Percentiles rank a stretch among this genome's conserved stretches.
phyloP scores from a whole-genome alignment of 2,797 vertebrate species.

The Xyrichtys novacula region DNA sequence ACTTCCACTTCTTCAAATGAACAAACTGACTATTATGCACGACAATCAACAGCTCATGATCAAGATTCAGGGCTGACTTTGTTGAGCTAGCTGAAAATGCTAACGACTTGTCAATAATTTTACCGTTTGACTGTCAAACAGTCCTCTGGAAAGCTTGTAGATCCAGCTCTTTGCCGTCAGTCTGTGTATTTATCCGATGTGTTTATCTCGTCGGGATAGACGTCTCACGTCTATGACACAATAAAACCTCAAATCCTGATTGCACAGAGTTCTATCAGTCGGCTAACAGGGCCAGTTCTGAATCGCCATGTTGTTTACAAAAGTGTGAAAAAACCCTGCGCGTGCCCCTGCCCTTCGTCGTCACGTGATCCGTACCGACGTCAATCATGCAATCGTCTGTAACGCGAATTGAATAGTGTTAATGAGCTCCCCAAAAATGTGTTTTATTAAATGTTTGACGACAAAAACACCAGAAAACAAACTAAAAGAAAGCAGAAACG shows the following conservation, averaged over 20 bases:
- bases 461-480: too few relatives aligned
- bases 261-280: constrained; percentile 42
- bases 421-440: too few relatives aligned
- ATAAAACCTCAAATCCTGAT: neutral
- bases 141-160: constrained; percentile 67
- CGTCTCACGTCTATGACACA: neutral
- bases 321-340: constrained; percentile 66
- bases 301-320: constrained; percentile 89
- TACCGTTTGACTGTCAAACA: constrained; percentile 70
- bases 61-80: neutral
- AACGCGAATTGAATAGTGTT: neutral
- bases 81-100: constrained; percentile 55
- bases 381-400: neutral
- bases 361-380: constrained; percentile 55
- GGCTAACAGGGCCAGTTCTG: constrained; percentile 48
- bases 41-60: neutral
- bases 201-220: neutral
- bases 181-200: neutral
- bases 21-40: neutral
- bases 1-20: neutral
- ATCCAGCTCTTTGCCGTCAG: constrained; percentile 34
- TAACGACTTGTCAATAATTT: constrained; percentile 47
- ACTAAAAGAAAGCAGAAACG: too few relatives aligned
- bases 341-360: constrained; percentile 47
- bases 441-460: too few relatives aligned